These are phyloP conservation scores for Microcebus jonahi DNA, from an alignment of 2,113 vertebrate genomes.

Conservation along the genomic window DNA sequence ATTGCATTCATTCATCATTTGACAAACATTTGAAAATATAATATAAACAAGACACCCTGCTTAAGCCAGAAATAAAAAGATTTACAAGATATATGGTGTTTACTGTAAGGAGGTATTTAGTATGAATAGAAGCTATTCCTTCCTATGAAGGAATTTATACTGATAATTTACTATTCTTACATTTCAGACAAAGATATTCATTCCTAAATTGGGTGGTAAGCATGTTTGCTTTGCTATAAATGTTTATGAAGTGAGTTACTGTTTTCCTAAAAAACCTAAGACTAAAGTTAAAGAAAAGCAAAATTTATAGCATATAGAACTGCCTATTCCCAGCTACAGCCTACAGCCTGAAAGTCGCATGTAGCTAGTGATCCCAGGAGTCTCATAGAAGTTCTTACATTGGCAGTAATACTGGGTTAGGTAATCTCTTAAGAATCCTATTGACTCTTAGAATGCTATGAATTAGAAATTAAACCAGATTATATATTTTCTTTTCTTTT, in stretches of 20 bases:
- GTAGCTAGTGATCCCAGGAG: neutral
- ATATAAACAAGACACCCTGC: neutral
- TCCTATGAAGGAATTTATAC: neutral
- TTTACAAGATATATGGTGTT: neutral
- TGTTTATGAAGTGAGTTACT: neutral
- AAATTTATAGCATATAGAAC: neutral
- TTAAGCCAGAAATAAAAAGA: neutral
- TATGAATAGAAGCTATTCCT: no score
- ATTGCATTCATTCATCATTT: neutral
- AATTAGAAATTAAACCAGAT: neutral
- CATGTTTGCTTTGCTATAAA: neutral
- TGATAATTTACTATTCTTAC: neutral
- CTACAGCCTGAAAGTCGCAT: neutral
- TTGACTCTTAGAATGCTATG: neutral
- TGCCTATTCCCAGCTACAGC: neutral
- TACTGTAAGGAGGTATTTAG: neutral
- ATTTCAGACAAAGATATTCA: constrained; percentile 20
- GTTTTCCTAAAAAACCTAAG: neutral
- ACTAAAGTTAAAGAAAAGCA: neutral
- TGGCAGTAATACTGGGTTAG: neutral
- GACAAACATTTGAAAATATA: neutral
- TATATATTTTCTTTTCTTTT: neutral
- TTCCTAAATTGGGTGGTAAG: neutral
- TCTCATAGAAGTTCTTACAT: neutral
- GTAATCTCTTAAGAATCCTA: neutral